Base-by-base conservation (phyloP, 2,888 invertebrate genomes). In the Oxyscelio sp. region DNA sequence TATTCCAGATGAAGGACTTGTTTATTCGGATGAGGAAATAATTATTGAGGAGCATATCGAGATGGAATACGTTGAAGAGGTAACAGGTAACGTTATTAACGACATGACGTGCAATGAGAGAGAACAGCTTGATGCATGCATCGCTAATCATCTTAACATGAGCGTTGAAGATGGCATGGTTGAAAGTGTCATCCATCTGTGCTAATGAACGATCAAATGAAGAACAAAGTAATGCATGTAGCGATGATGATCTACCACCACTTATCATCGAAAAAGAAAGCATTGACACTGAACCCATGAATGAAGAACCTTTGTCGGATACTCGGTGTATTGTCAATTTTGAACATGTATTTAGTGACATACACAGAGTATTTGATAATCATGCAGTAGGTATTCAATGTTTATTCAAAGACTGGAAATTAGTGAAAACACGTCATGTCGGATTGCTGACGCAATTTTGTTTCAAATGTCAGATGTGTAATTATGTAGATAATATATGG, bases 401-500 rank as follows among this genome's bases (percentile, higher is more conserved):
- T 22, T 58, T 21, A 21, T 58, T 58, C n/a, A 38, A 17, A 38
- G 58, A 58, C 13, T 38, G 19, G 38, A 38, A 21, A n/a, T n/a
- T n/a, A n/a, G n/a, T n/a, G n/a, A n/a, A n/a, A n/a, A n/a, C n/a
- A n/a, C n/a, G n/a, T n/a, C n/a, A 8, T n/a, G 8, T 11, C 0
- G 54, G 54, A 17, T 31, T 56, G 13, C 17, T 56, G 15, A 56
- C 54, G 15, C 27, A 65, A 21, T 34, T 65, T 27, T 50, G 40
- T 13, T 66, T 66, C 17, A 2, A 52, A 40, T 66, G 66, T 21
- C 1, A 40, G 1, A 66, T 66, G 66, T 68, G 68, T 13, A 24
- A 70, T 45, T 22, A 45, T 56, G 15, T 45, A 45, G n/a, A 21
- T 22, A 70, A 58, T 58, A 48, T 58, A 22, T 70, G 70, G 70